Conservation (phyloP, 2,797 vertebrate species). For the Carduelis carduelis region DNA sequence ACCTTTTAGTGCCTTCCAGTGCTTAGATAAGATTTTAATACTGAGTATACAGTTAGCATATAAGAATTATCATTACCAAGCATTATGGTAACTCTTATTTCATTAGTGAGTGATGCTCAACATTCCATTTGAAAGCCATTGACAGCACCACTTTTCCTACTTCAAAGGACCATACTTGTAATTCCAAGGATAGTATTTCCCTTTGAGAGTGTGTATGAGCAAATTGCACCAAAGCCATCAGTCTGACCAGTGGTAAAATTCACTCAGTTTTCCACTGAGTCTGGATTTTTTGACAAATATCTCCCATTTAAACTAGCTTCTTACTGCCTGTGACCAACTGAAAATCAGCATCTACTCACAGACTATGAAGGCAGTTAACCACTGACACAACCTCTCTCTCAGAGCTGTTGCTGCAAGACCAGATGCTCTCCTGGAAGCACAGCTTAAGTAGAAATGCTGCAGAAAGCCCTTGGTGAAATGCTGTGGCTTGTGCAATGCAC, state of each 20-base stretch:
- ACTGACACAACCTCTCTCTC: not conserved
- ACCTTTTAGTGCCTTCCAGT: not conserved
- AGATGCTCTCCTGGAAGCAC: not conserved
- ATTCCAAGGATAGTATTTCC: not conserved
- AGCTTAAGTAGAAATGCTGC: not conserved
- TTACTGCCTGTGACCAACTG: not conserved
- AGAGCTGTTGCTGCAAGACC: not conserved
- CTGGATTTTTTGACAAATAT: constrained; percentile 11
- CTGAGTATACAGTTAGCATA: not conserved
- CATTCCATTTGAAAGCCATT: not conserved
- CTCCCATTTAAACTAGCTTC: not conserved
- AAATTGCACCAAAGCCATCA: not conserved
- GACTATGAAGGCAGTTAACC: not conserved
- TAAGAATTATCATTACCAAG: not conserved
- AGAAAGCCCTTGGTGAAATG: not conserved
- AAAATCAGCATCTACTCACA: not conserved
- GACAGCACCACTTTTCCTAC: not conserved
- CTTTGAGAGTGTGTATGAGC: not conserved
- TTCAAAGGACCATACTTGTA: not conserved
- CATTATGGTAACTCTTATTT: not conserved
- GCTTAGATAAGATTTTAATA: not conserved
- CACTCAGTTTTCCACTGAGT: not conserved
- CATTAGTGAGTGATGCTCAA: not conserved
- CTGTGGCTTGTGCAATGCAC: not conserved
- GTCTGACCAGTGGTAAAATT: not conserved